These are phyloP conservation scores for Antheraea yamamai DNA, from an alignment of 2,888 invertebrate genomes.

Conservation along the genomic window DNA sequence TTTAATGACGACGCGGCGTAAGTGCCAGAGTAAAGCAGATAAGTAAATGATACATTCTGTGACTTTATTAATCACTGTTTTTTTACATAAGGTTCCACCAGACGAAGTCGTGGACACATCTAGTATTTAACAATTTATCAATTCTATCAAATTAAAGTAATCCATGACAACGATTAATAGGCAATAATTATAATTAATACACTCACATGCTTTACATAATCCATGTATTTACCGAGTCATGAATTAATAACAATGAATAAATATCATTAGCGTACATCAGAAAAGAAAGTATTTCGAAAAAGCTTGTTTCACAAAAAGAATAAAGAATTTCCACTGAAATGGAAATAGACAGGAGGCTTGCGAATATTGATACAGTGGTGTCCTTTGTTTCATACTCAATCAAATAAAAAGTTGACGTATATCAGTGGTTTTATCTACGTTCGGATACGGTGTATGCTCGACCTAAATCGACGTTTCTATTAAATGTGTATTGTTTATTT, in stretches of 20 bases:
- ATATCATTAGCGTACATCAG: neutral
- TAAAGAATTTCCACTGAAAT: slow-evolving; percentile 27
- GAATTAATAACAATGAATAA: neutral
- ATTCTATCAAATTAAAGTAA: too few relatives aligned
- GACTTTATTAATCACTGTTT: too few relatives aligned
- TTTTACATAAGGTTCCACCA: too few relatives aligned
- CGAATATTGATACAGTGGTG: slow-evolving; percentile 46
- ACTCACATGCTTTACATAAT: neutral
- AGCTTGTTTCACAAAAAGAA: slow-evolving; percentile 1
- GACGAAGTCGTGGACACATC: too few relatives aligned
- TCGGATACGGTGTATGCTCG: neutral
- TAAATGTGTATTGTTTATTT: neutral
- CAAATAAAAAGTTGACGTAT: slow-evolving; percentile 9
- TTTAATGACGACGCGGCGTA: too few relatives aligned
- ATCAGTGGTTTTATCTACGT: neutral
- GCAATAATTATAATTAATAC: neutral
- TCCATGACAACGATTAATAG: too few relatives aligned
- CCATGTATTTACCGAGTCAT: neutral
- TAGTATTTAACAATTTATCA: too few relatives aligned
- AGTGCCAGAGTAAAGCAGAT: too few relatives aligned
- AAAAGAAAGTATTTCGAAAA: neutral
- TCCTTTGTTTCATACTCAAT: slow-evolving; percentile 10
- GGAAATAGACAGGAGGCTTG: slow-evolving; percentile 48
- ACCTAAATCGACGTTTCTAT: neutral
- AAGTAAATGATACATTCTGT: too few relatives aligned